A percentile compares a stretch with the other conserved stretches of the same genome.
Conservation (phyloP, 2,113 vertebrate genomes). For the Phyllostomus discolor region DNA sequence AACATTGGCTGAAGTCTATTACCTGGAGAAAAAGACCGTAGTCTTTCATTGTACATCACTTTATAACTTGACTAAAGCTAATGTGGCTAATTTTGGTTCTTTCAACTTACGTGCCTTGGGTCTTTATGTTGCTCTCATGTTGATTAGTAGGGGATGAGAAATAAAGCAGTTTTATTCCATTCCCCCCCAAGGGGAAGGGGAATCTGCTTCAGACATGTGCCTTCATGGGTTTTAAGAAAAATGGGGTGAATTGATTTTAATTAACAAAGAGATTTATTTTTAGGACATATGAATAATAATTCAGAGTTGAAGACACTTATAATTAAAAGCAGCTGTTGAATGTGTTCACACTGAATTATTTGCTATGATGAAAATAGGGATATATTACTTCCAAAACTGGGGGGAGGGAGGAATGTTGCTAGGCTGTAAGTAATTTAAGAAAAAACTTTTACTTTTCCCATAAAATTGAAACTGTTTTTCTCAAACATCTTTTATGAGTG, state of each 20-base stretch:
- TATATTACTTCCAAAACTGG: background rate
- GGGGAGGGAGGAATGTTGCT: background rate
- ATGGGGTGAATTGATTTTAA: background rate
- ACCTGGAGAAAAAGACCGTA: background rate
- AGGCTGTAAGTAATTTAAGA: background rate
- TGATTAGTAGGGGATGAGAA: background rate
- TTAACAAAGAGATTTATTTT: constrained; percentile 23
- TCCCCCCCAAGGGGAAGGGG: background rate
- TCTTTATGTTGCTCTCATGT: background rate
- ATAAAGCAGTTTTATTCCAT: background rate
- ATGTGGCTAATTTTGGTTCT: constrained; percentile 3
- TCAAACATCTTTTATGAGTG: background rate
- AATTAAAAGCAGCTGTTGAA: constrained; percentile 2
- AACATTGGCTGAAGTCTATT: constrained; percentile 30
- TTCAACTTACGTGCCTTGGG: background rate
- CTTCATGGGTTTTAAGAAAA: constrained; percentile 3
- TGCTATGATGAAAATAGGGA: background rate
- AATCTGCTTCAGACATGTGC: constrained; percentile 12
- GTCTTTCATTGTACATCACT: background rate
- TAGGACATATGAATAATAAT: constrained; percentile 1
- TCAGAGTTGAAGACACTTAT: background rate
- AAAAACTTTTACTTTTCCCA: background rate
- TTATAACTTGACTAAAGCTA: constrained; percentile 12
- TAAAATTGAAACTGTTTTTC: constrained; percentile 32
- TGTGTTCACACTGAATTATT: background rate